Evolutionary conservation across 2,888 invertebrate genomes (phyloP), one percentile per base, ranked within the genome.

Genomic region (Embidobia sp.): DNA sequence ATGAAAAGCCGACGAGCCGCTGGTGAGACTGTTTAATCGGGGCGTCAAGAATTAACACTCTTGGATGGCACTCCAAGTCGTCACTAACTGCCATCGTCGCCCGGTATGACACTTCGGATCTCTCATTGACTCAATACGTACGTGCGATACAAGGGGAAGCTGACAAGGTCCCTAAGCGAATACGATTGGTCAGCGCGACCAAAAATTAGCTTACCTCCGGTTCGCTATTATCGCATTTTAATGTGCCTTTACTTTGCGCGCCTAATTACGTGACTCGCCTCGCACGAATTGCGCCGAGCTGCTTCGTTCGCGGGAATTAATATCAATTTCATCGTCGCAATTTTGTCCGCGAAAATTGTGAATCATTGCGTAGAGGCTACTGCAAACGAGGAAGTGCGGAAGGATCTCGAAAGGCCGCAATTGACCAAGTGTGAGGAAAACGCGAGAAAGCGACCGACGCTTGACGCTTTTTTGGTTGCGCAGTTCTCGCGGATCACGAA

Each of bases 201-300:
- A 67, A 77, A 77, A 77, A 77, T 77, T 73, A 77, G 53, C 63
- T 63, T 64, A 69, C 73, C 73, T 77, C 73, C 77, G 73, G 61
- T 51, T 53, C 66, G 37, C 66, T 59, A 49, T 77, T 72, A 67
- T 61, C 48, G 72, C 61, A 49, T 69, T 75, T 67, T 75, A 61
- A 64, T 64, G 64, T 57, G 55, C 16, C 48, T 55, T 42, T 18
- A 35, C 19, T 57, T 55, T 44, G 15, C 40, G 11, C 48, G 57
- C 16, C 33, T 73, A 64, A 57, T 73, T 64, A 31, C 46, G 35
- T 22, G 26, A 31, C 22, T n/a, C 22, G 22, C 31, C 8, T 31
- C 31, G n/a, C n/a, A n/a, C n/a, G n/a, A n/a, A n/a, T n/a, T n/a
- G n/a, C n/a, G n/a, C n/a, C n/a, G n/a, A n/a, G n/a, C n/a, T n/a